Base-by-base conservation (phyloP, 2,797 vertebrate species). In the Benthosema pterotum region DNA sequence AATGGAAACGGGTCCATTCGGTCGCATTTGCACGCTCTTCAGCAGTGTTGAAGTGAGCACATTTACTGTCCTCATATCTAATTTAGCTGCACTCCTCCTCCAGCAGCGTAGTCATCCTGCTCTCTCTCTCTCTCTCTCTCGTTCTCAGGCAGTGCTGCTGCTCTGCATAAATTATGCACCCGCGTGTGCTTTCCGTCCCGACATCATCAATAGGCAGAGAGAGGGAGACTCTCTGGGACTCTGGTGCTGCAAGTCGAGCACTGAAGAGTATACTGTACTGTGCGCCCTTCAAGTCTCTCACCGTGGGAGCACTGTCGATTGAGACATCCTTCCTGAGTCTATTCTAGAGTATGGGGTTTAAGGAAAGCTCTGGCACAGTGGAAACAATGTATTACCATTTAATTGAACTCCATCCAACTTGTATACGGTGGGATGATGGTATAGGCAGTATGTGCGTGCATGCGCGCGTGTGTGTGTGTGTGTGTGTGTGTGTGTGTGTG, bases 161-260 rank as follows among this genome's bases (percentile, higher is more conserved):
- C 46, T 57, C 76, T 43, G 66, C 65, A 70, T 91, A 80, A 90
- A 87, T 90, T 83, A 90, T 91, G 85, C 75, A 89, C 63, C 71
- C n/a, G n/a, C n/a, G n/a, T n/a, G 60, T 63, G 52, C 72, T 74
- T 78, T 83, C 68, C 18, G 2, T 71, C 64, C 60, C 3, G 56
- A 62, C 69, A 55, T 65, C 64, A 43, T 38, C 32, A 38, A 38
- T 66, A 45, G 15, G 3, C 54, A 82, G 63, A 14, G 45, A 82
- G 63, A 14, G 45, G 68, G 57, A 52, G 67, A 72, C 8, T 38
- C 32, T 62, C 64, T 50, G 65, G 71, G 67, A 78, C 62, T 49
- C 51, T 5, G 6, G 45, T 60, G 63, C 62, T 55, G 56, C 13
- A 2, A 59, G 63, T 53, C 32, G 45, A 59, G 70, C 28, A 6